Evolutionary conservation across 2,888 invertebrate species (phyloP).

Genomic region (Caenorhabditis imperialis): DNA sequence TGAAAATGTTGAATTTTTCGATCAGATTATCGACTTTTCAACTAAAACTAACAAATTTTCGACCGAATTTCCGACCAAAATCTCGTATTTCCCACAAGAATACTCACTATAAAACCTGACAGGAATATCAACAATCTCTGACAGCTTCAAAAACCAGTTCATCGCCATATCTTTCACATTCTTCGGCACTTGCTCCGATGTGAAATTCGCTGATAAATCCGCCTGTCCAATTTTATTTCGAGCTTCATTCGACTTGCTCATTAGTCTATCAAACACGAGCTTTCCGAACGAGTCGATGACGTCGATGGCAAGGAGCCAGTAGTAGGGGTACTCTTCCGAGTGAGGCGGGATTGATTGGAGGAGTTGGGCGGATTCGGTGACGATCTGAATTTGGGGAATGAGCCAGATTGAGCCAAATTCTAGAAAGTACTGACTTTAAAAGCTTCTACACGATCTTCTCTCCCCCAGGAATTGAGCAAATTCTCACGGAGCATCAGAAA

Average conservation of each 20-base stretch:
- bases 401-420: no score
- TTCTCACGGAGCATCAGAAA: constrained; percentile 31
- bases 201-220: constrained; percentile 27
- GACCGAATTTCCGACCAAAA: no score
- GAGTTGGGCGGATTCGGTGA: constrained; percentile 17
- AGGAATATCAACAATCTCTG: constrained; percentile 93
- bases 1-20: no score
- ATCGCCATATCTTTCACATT: constrained; percentile 82
- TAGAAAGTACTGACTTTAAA: constrained; percentile 22
- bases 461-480: constrained; percentile 23
- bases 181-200: constrained; percentile 73
- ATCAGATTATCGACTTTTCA: no score
- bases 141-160: constrained; percentile 99
- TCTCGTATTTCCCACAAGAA: no score
- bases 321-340: constrained; percentile 82
- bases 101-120: constrained; percentile 85
- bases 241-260: constrained; percentile 82
- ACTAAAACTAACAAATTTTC: no score
- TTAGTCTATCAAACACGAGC: constrained; percentile 88
- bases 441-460: constrained; percentile 43
- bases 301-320: constrained; percentile 95
- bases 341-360: constrained; percentile 20
- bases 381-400: constrained; percentile 14
- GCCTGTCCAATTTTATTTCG: constrained; percentile 39
- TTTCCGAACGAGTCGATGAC: constrained; percentile 92